A percentile compares a stretch with the other conserved stretches of the same genome.
Conservation (phyloP, 2,797 vertebrate species). For the Toxotes lorentzi region DNA sequence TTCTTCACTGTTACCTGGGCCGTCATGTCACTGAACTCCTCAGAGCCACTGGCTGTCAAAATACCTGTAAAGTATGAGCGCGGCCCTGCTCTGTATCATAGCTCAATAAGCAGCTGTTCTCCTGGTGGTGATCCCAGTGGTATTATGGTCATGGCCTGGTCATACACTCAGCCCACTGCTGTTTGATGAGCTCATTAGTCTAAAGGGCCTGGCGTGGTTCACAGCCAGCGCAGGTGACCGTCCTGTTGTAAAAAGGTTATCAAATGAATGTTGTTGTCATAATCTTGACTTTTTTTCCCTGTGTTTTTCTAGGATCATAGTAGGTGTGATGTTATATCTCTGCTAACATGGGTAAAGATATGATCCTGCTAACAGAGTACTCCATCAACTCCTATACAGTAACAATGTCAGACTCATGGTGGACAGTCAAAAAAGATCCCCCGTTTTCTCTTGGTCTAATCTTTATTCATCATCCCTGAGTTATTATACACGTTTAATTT, state of each 20-base stretch:
- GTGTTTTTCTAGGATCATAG: neutral
- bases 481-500: neutral
- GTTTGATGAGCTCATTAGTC: constrained; percentile 44
- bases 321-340: neutral
- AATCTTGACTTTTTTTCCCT: neutral
- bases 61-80: constrained; percentile 45
- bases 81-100: constrained; percentile 52
- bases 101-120: constrained; percentile 66
- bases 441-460: too few species aligned
- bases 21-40: constrained; percentile 28
- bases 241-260: constrained; percentile 22
- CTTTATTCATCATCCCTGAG: neutral
- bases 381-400: neutral
- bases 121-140: constrained; percentile 37
- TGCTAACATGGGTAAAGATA: neutral
- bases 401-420: neutral
- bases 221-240: neutral
- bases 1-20: constrained; percentile 52
- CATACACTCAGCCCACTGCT: constrained; percentile 16
- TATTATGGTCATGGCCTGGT: constrained; percentile 47
- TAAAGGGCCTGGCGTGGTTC: constrained; percentile 21
- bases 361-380: neutral
- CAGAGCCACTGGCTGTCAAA: constrained; percentile 50
- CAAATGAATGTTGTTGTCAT: neutral
- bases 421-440: too few species aligned